These are phyloP conservation scores for Alouatta palliata DNA, from an alignment of 2,113 vertebrate genomes.

Conservation along the genomic window DNA sequence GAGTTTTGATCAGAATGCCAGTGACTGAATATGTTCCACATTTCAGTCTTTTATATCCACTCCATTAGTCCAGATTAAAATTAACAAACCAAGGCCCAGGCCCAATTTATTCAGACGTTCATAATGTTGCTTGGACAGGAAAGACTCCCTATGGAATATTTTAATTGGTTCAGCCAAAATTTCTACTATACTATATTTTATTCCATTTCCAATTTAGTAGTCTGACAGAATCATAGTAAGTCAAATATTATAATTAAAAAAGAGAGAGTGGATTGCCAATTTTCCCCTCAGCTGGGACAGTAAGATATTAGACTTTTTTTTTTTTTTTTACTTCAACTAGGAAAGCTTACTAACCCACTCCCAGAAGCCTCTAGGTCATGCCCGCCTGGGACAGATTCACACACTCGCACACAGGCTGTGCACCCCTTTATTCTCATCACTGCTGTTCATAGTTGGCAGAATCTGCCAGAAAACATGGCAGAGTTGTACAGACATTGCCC, in stretches of 20 bases:
- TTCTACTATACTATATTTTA: constrained; percentile 65
- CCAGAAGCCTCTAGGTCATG: neutral
- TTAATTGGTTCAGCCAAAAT: constrained; percentile 76
- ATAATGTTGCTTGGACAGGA: constrained; percentile 66
- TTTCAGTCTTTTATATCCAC: constrained; percentile 51
- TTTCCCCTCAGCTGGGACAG: constrained; percentile 26
- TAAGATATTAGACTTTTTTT: neutral
- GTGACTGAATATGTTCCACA: constrained; percentile 41
- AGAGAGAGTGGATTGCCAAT: constrained; percentile 48
- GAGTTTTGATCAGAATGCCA: constrained; percentile 45
- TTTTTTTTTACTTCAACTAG: constrained; percentile 31
- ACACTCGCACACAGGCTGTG: neutral
- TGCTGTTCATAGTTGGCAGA: neutral
- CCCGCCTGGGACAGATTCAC: neutral
- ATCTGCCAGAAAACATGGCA: neutral
- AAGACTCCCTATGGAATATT: constrained; percentile 75
- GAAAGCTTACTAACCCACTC: neutral
- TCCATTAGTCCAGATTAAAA: constrained; percentile 70
- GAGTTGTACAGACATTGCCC: neutral
- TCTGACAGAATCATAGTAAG: constrained; percentile 67
- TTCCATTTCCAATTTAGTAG: constrained; percentile 73
- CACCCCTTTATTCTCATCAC: accelerated
- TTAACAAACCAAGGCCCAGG: constrained; percentile 64
- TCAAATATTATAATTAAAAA: constrained; percentile 71
- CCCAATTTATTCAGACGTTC: constrained; percentile 74